Evolutionary conservation across 2,888 invertebrate species (phyloP).

Genomic region (Plebejus argus): DNA sequence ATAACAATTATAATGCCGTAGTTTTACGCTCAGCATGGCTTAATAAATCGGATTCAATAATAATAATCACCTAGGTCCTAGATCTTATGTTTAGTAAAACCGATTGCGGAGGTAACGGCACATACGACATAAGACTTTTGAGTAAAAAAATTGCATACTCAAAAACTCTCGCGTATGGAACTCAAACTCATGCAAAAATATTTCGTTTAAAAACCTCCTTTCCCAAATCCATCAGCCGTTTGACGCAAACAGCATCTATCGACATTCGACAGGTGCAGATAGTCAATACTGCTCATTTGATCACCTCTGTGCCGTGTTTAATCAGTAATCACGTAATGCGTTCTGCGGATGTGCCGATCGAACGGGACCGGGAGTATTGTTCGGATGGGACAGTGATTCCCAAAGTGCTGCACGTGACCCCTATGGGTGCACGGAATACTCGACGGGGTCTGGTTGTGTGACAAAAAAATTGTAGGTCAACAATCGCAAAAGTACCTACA

Average conservation of each 20-base stretch:
- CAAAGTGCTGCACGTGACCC: neutral
- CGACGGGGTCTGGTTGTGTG: neutral
- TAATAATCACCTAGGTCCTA: too few relatives aligned
- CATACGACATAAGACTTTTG: too few relatives aligned
- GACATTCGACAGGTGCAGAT: neutral
- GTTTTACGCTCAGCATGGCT: too few relatives aligned
- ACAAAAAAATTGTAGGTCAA: too few relatives aligned
- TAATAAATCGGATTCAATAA: too few relatives aligned
- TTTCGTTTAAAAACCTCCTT: neutral
- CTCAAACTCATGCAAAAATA: neutral
- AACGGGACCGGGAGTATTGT: constrained; percentile 4
- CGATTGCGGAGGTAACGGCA: too few relatives aligned
- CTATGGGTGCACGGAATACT: neutral
- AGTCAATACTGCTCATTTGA: constrained; percentile 13
- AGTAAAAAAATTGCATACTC: too few relatives aligned
- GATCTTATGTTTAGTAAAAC: too few relatives aligned
- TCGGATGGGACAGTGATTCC: neutral
- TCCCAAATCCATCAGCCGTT: neutral
- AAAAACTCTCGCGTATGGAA: too few relatives aligned
- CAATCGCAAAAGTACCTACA: too few relatives aligned
- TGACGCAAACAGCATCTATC: neutral
- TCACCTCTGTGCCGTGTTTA: constrained; percentile 15
- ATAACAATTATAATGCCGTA: too few relatives aligned
- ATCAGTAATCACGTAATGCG: constrained; percentile 14
- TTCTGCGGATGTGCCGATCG: constrained; percentile 7